phyloP scores from a whole-genome alignment of 2,113 vertebrate species.

The Ceyx melanurus region DNA sequence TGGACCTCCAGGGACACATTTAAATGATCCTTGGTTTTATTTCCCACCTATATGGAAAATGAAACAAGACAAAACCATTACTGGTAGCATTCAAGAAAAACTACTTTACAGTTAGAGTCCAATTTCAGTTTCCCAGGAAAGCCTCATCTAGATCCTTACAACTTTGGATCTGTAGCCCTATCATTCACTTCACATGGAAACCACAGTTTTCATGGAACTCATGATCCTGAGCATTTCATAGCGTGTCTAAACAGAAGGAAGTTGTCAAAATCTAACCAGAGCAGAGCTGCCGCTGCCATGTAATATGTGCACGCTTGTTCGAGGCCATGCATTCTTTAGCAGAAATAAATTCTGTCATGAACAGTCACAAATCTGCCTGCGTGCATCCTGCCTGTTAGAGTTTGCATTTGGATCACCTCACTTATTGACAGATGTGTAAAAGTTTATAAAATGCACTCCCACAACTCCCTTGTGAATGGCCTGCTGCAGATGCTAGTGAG shows the following conservation, averaged over 20 bases:
- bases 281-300: background rate
- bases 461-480: conserved; percentile 52
- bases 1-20: background rate
- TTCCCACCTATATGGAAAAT: background rate
- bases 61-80: background rate
- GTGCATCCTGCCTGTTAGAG: conserved; percentile 36
- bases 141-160: background rate
- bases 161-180: background rate
- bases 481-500: conserved; percentile 63
- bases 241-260: background rate
- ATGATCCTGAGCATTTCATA: background rate
- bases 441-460: conserved; percentile 64
- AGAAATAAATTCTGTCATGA: conserved; percentile 48
- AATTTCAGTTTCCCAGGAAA: background rate
- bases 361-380: conserved; percentile 50
- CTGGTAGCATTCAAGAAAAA: background rate
- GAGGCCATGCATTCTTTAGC: conserved; percentile 26
- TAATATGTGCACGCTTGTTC: background rate
- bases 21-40: background rate
- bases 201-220: background rate
- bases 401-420: conserved; percentile 66
- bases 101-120: background rate
- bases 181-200: background rate
- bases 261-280: background rate
- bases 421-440: conserved; percentile 67